Evolutionary conservation across 2,113 vertebrate genomes (phyloP), one percentile per base, ranked within the genome.

Genomic region (Steatornis caripensis): DNA sequence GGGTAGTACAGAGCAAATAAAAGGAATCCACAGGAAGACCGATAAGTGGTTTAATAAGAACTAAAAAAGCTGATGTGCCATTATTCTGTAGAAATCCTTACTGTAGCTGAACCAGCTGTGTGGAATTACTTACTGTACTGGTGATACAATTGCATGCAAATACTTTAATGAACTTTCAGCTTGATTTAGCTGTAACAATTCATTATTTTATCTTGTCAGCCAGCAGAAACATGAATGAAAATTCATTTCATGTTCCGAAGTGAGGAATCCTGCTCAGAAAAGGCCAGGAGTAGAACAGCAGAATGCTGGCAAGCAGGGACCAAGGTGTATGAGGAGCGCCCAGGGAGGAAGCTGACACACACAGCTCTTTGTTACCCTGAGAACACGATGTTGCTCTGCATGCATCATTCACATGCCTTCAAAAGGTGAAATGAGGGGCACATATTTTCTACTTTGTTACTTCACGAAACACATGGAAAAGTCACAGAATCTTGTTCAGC

Each of bases 321-420:
- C 30, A 65, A 53, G 72, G 55, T 68, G 39, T 69, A 43, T 0
- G 3, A 79, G n/a, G 51, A 81, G 37, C 0, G 0, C 21, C 2
- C 32, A 34, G 58, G 15, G 34, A 84, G 45, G 49, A 90, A 69
- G 79, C 75, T 93, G 79, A 90, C 45, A 8, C 45, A 90, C 45
- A 8, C 45, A 92, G 88, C 75, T 84, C 55, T 77, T 37, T 22
- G 37, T 46, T 74, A 26, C 53, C 54, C 84, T 45, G 24, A 49
- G 80, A 77, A 77, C 41, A 66, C 0, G 0, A 9, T 18, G 72
- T 36, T 45, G 45, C 32, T 37, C 45, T 77, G 37, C 19, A 27
- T 36, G 24, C 54, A 74, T 84, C n/a, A 9, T 61, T 87, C 72
- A 30, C 3, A 0, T 55, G 30, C 62, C n/a, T 83, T 86, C 76